Base-by-base conservation (phyloP, 2,113 vertebrate species). In the Thymallus thymallus region DNA sequence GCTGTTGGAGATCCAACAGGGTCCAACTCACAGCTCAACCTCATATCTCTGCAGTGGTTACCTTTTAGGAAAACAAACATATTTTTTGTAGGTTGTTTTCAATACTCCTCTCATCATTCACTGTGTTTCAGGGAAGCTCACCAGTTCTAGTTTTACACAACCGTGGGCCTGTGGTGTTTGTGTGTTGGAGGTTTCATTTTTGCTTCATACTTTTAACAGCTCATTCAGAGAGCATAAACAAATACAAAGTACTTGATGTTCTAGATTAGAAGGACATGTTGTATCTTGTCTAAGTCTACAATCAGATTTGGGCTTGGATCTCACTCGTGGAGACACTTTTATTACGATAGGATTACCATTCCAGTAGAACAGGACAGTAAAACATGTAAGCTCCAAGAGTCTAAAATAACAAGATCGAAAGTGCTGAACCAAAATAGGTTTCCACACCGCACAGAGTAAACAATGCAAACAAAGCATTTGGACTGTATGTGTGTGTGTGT, bases 61-160 rank as follows among this genome's bases (percentile, higher is more conserved):
- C 51, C 24, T 75, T 69, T 69, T 75, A 30, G 9, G 30, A 81
- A 82, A 79, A 75, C 78, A 86, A 81, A 82, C 76, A 71, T 4
- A 14, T 24, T 29, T 45, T 32, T 35, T 30, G 29, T 20, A 20
- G 64, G 64, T 35, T 66, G 64, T 69, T 56, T 72, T 72, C 63
- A 35, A 56, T 69, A 46, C 24, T 32, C 68, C 45, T 71, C n/a
- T 1, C 64, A 51, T 68, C 68, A 64, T 26, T 45, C 24, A 51
- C 14, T 0, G 6, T 18, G 65, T 41, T n/a, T 45, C 66, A 46
- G 66, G n/a, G n/a, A 66, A 35, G 26, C 16, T 7, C n/a, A 14
- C 63, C 30, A 32, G 12, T 23, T 24, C 10, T 64, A 63, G 23
- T 12, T 5, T 22, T 16, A 26, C 14, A 24, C 58, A 24, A 2